A percentile compares a stretch with the other conserved stretches of the same genome.
Evolutionary conservation across 2,888 invertebrate species (phyloP).

Genomic region (Ectemnius lituratus): DNA sequence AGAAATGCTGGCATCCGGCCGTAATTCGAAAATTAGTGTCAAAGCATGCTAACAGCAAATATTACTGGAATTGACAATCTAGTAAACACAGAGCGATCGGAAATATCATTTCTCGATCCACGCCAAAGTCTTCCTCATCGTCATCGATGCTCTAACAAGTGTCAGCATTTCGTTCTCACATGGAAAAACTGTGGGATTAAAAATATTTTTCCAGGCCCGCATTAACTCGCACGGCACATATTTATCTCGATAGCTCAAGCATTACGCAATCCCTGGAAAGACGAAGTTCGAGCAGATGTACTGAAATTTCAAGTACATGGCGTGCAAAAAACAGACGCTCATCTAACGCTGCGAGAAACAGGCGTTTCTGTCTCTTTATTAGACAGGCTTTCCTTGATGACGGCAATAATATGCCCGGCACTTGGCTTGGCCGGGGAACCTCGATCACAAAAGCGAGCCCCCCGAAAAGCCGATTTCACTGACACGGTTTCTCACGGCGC

Average conservation of each 20-base stretch:
- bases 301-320: background rate
- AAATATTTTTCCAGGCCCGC: slow-evolving; percentile 4
- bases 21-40: background rate
- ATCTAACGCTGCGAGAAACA: too few relatives aligned
- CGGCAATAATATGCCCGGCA: background rate
- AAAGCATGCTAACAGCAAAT: too few relatives aligned
- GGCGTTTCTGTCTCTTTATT: too few relatives aligned
- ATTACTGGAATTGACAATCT: too few relatives aligned
- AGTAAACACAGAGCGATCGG: too few relatives aligned
- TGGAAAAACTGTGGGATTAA: background rate
- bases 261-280: background rate
- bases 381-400: too few relatives aligned
- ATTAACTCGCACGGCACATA: background rate
- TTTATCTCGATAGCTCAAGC: background rate
- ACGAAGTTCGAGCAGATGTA: background rate
- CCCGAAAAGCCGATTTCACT: slow-evolving; percentile 44
- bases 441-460: slow-evolving; percentile 8
- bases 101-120: background rate
- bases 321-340: too few relatives aligned
- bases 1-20: slow-evolving; percentile 32
- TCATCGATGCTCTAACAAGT: too few relatives aligned
- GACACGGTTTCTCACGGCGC: slow-evolving; percentile 35
- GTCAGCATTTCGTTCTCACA: too few relatives aligned
- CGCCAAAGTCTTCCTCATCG: background rate
- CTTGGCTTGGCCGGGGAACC: background rate